Conservation (phyloP, 92 coral and sea anemone genomes). For the Scolanthus callimorphus region DNA sequence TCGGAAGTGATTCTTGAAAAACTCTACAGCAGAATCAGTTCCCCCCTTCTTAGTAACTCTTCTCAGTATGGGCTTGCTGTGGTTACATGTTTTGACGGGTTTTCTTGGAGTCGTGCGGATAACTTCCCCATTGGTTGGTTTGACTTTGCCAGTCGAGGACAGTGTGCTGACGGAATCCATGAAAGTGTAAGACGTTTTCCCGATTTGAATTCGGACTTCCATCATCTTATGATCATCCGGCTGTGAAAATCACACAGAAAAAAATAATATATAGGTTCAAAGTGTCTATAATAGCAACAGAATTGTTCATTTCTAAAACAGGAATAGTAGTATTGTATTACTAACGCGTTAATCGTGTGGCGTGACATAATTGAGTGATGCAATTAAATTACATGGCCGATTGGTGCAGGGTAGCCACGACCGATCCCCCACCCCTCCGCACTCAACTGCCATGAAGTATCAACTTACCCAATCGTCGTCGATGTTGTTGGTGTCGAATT, state of each 20-base stretch:
- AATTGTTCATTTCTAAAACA: no score
- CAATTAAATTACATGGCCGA: no score
- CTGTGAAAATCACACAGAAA: no score
- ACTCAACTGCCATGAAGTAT: no score
- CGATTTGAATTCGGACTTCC: conserved; percentile 73
- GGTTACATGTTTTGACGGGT: conserved; percentile 60
- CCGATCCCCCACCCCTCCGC: no score
- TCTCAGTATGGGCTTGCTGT: conserved; percentile 51
- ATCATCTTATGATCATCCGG: conserved; percentile 45
- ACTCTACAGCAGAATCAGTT: conserved; percentile 18
- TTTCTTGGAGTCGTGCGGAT: conserved; percentile 32
- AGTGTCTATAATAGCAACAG: no score
- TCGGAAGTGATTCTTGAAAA: conserved; percentile 40
- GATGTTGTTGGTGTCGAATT: conserved; percentile 20
- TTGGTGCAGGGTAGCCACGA: no score
- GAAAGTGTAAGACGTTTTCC: conserved; percentile 69
- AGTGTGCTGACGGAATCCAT: conserved; percentile 49
- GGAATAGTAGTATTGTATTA: no score
- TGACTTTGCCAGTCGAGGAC: conserved; percentile 9
- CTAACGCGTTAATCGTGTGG: no score
- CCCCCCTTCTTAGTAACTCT: conserved; percentile 8
- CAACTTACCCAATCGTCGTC: conserved; percentile 70
- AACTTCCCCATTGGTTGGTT: conserved; percentile 32
- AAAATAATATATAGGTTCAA: no score
- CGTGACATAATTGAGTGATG: no score